Evolutionary conservation across 1,140 invertebrate genomes (phyloP), one percentile per base, ranked within the genome.

Genomic region (Drosophila rhopaloa): DNA sequence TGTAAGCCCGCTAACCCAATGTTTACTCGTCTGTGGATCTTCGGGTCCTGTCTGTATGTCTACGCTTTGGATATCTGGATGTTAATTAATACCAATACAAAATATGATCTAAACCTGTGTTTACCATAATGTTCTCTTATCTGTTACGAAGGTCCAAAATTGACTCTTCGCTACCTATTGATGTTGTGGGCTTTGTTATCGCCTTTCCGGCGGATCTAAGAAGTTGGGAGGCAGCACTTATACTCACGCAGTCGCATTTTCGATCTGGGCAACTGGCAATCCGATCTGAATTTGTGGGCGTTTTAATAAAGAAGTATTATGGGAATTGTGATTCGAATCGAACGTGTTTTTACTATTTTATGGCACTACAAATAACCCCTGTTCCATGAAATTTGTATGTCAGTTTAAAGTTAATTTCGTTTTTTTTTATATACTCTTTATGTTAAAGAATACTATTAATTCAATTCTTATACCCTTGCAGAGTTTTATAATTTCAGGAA

Each of bases 81-180:
- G 66, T 73, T 67, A 70, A 82, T 61, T 81, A 67, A 10, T 56
- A 78, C 54, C 74, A 82, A 78, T 78, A 60, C 50, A 73, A 61
- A 70, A 47, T 63, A 82, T 60, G 51, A 72, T 38, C 48, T 65
- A 43, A 55, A 79, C 37, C 47, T 67, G 47, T 66, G 61, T 67
- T 54, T 51, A 48, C 35, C 43, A 38, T 48, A 29, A 13, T 29
- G 10, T 40, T 61, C 29, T 44, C 54, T 16, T 61, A 46, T 46
- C 32, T 29, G 58, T 65, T 62, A 10, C n/a, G 56, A 37, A 14
- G 53, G 27, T 62, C 27, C 7, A 14, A 60, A 14, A 14, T 16
- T 6, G 38, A 14, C 27, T 35, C 56, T 10, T 9, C 11, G 55
- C 32, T 44, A 44, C 32, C 41, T 11, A 46, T 62, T 61, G 62